Percentiles rank a stretch among this genome's conserved stretches.
phyloP scores from a whole-genome alignment of 2,113 vertebrate genomes.

The Gymnorhina tibicen region DNA sequence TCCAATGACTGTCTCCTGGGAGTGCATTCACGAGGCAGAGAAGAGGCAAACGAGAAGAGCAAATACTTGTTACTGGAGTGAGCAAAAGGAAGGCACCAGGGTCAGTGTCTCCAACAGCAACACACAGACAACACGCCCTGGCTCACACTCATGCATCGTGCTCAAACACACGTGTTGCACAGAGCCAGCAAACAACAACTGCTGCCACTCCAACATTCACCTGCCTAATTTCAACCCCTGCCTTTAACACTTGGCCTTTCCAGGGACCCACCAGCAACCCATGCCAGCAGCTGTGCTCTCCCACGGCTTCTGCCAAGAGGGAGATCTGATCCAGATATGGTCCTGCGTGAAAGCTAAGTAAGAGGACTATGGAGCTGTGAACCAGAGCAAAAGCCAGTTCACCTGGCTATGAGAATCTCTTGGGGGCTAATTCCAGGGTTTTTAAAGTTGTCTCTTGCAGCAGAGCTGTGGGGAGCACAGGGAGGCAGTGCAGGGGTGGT shows the following conservation, averaged over 20 bases:
- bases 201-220: not conserved
- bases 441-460: not conserved
- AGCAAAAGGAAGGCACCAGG: not conserved
- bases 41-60: conserved; percentile 25
- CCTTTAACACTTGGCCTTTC: not conserved
- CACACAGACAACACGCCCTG: not conserved
- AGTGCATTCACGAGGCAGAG: not conserved
- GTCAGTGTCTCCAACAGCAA: not conserved
- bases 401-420: not conserved
- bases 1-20: conserved; percentile 85
- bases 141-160: not conserved
- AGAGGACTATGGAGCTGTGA: not conserved
- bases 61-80: conserved; percentile 27
- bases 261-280: not conserved
- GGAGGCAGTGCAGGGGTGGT: not conserved
- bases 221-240: not conserved
- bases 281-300: not conserved
- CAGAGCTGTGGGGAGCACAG: not conserved
- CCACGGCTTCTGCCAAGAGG: not conserved
- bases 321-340: not conserved
- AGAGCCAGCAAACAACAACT: not conserved
- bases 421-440: not conserved
- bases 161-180: not conserved
- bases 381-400: conserved; percentile 20
- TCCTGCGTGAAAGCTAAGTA: not conserved